These are phyloP conservation scores for Apogon hyalosoma DNA, from an alignment of 2,797 vertebrate genomes.

Conservation along the genomic window DNA sequence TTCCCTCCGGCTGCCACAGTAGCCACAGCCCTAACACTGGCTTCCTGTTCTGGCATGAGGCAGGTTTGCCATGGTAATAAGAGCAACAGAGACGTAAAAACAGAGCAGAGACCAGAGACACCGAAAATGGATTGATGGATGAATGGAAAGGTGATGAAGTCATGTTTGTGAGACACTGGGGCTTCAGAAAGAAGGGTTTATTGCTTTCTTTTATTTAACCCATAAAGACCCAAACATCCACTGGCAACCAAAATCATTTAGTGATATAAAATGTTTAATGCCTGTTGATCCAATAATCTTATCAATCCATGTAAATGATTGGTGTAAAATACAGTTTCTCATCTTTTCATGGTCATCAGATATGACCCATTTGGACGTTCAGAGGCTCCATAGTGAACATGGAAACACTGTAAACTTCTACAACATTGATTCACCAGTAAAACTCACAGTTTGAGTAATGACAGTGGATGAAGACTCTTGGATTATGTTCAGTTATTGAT, in stretches of 20 bases:
- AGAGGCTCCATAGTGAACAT: too few species aligned
- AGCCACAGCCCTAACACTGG: slow-evolving; percentile 60
- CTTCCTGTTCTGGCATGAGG: slow-evolving; percentile 68
- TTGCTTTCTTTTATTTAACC: slow-evolving; percentile 1
- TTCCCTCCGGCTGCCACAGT: slow-evolving; percentile 41
- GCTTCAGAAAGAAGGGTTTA: slow-evolving; percentile 1
- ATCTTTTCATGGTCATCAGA: too few species aligned
- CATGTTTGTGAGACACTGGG: slow-evolving; percentile 37
- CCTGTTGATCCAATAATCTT: too few species aligned
- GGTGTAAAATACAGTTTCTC: too few species aligned
- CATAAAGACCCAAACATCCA: not conserved
- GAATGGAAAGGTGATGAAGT: slow-evolving; percentile 46
- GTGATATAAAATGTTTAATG: too few species aligned
- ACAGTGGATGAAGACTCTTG: too few species aligned
- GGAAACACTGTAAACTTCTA: too few species aligned
- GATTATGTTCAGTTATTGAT: too few species aligned
- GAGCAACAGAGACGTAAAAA: slow-evolving; percentile 67
- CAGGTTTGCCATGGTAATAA: slow-evolving; percentile 67
- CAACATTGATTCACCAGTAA: too few species aligned
- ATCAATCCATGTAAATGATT: too few species aligned
- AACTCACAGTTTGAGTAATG: too few species aligned
- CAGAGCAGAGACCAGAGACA: slow-evolving; percentile 21
- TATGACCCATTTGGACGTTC: too few species aligned
- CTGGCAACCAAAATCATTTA: not conserved
- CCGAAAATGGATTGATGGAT: slow-evolving; percentile 2